Percentiles rank a stretch among this genome's conserved stretches.
Evolutionary conservation across 2,888 invertebrate species (phyloP).

Genomic region (Ceratothoa steindachneri): DNA sequence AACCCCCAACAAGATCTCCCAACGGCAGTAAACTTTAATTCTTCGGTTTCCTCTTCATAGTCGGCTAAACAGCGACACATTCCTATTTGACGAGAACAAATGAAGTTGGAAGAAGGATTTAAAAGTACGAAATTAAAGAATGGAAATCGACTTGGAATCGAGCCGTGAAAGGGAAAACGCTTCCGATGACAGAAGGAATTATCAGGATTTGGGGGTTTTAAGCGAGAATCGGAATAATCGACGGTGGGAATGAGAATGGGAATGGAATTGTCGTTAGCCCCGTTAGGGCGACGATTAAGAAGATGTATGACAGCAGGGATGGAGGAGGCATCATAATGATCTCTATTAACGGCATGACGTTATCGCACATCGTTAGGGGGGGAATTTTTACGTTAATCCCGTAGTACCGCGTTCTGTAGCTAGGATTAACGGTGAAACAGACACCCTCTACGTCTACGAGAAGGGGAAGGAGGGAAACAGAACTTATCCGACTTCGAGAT

Average conservation of each 20-base stretch:
- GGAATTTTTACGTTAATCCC: too few species aligned
- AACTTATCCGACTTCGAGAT: too few species aligned
- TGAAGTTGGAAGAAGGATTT: background rate
- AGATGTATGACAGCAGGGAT: background rate
- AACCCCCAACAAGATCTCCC: too few species aligned
- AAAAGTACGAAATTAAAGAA: background rate
- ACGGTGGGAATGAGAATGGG: background rate
- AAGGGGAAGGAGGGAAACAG: too few species aligned
- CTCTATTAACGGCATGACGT: background rate
- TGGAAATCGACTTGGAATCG: background rate
- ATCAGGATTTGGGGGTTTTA: constrained; percentile 4
- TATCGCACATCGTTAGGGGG: too few species aligned
- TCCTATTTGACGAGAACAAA: background rate
- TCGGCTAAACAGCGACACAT: background rate
- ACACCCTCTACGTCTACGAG: too few species aligned
- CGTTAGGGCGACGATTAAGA: background rate
- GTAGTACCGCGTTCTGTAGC: too few species aligned
- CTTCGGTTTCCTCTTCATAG: background rate
- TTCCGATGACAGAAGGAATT: constrained; percentile 8
- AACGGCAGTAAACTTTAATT: too few species aligned
- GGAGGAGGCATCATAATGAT: background rate
- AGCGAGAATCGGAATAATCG: constrained; percentile 9
- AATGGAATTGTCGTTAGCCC: background rate
- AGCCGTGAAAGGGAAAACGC: background rate
- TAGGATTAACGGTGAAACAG: too few species aligned